Conservation (phyloP, 2,113 vertebrate species). For the Dicerorhinus sumatrensis region DNA sequence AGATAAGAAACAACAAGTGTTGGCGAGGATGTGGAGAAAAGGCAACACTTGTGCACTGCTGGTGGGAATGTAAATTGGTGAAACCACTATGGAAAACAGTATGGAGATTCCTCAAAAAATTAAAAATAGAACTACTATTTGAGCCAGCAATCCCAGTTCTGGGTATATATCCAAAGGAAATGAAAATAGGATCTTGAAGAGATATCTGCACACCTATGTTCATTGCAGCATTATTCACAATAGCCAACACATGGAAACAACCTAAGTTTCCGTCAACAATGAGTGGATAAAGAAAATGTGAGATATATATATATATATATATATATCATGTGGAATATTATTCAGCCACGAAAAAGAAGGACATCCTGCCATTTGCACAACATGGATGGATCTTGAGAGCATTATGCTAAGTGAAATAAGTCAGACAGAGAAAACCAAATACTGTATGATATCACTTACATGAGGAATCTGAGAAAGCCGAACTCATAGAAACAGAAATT, state of each 20-base stretch:
- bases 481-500: not conserved
- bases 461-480: not conserved
- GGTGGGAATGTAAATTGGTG: not conserved
- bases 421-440: not conserved
- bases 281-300: not conserved
- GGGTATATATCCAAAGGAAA: not conserved
- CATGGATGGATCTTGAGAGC: not conserved
- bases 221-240: not conserved
- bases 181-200: not conserved
- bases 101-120: not conserved
- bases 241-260: not conserved
- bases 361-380: not conserved
- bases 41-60: not conserved
- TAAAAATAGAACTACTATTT: not conserved
- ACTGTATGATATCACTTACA: not conserved
- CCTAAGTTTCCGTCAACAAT: not conserved
- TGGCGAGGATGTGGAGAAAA: not conserved
- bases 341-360: not conserved
- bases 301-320: not conserved
- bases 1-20: not conserved
- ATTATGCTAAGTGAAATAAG: not conserved
- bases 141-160: not conserved
- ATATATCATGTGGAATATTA: too few relatives aligned
- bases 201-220: not conserved
- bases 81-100: not conserved